These are phyloP conservation scores for Callithrix jacchus DNA, from an alignment of 2,113 vertebrate species.

Conservation along the genomic window DNA sequence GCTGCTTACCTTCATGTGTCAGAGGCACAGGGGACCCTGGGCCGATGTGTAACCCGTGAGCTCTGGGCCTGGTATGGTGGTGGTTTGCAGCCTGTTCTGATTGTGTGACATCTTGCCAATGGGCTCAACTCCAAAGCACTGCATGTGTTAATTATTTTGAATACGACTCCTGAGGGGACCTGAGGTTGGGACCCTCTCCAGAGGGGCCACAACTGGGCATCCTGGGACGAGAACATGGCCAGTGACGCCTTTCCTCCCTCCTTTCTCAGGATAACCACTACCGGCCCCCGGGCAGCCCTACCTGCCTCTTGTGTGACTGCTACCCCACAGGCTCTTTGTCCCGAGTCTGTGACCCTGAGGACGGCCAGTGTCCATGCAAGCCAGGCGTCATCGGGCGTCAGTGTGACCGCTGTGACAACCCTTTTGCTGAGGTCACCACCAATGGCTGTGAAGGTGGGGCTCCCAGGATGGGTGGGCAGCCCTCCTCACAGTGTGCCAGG, in stretches of 20 bases:
- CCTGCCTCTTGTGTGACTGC: constrained; percentile 94
- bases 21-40: background rate
- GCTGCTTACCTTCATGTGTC: background rate
- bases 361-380: constrained; percentile 95
- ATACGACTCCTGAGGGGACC: background rate
- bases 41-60: background rate
- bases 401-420: constrained; percentile 97
- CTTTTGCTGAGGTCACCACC: constrained; percentile 95
- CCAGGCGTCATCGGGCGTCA: constrained; percentile 94
- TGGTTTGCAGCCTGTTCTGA: background rate
- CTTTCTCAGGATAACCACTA: constrained; percentile 93
- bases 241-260: background rate
- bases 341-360: constrained; percentile 89
- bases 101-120: background rate
- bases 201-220: background rate
- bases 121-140: background rate
- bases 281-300: constrained; percentile 82
- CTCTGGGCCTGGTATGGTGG: background rate
- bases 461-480: background rate
- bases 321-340: constrained; percentile 94
- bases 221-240: background rate
- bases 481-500: background rate
- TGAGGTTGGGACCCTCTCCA: background rate
- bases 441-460: constrained; percentile 94
- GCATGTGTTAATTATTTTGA: background rate